Percentiles rank a stretch among this genome's conserved stretches.
phyloP scores from a whole-genome alignment of 2,113 vertebrate genomes.

The Trachemys scripta region DNA sequence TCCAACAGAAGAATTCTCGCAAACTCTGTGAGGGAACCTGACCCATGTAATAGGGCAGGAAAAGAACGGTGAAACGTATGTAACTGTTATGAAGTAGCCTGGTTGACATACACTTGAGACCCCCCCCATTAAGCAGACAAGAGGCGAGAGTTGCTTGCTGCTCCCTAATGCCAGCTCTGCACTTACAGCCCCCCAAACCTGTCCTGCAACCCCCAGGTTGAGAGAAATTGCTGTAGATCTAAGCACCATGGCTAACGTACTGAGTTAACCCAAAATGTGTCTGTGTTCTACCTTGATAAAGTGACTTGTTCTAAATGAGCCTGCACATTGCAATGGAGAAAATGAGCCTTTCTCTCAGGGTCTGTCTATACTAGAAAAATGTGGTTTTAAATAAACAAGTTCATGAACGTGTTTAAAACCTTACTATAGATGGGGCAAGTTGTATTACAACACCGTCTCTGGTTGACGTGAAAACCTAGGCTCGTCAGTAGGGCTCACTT shows the following conservation, averaged over 20 bases:
- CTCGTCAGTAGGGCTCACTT: not conserved
- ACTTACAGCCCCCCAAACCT: too few relatives aligned
- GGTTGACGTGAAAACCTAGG: not conserved
- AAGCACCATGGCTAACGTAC: not conserved
- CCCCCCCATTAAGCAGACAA: not conserved
- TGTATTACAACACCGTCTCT: not conserved
- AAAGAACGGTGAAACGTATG: not conserved
- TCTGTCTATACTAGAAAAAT: not conserved
- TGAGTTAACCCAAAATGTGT: not conserved
- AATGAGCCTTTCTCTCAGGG: not conserved
- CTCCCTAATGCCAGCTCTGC: too few relatives aligned
- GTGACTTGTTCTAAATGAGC: not conserved
- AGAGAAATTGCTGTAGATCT: not conserved
- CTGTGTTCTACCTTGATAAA: not conserved
- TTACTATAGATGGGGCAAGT: not conserved
- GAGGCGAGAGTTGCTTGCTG: not conserved
- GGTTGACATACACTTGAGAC: not conserved
- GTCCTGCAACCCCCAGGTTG: too few relatives aligned
- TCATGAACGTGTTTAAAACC: not conserved
- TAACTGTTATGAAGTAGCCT: not conserved
- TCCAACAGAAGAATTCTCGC: not conserved
- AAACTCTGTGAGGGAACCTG: not conserved
- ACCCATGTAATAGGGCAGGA: not conserved
- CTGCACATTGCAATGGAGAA: not conserved
- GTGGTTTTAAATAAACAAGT: not conserved